Conservation (phyloP, 35 echinoderm and acorn worm genomes). For the Lytechinus variegatus region DNA sequence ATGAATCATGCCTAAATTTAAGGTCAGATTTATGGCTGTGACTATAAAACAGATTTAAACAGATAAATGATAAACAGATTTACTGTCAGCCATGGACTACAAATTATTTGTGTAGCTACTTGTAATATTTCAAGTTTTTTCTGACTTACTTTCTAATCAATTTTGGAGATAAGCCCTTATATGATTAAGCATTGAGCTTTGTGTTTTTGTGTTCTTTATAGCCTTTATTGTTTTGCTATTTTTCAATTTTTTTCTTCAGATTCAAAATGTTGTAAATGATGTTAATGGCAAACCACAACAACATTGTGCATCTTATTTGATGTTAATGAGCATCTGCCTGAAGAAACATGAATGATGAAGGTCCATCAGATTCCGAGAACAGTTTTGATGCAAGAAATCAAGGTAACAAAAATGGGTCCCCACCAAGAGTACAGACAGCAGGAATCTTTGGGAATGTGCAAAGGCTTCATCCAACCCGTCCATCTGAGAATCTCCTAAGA, state of each 20-base stretch:
- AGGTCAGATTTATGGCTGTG: too few species aligned
- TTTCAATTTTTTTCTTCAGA: not conserved
- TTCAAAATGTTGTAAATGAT: not conserved
- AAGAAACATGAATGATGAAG: constrained; percentile 17
- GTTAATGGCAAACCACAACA: not conserved
- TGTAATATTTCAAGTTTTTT: too few species aligned
- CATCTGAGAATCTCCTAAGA: not conserved
- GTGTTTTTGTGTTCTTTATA: too few species aligned
- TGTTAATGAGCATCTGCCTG: not conserved
- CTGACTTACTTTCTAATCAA: too few species aligned
- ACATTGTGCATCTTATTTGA: not conserved
- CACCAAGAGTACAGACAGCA: not conserved
- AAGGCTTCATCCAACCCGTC: not conserved
- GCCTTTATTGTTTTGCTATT: not conserved
- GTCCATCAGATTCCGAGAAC: constrained; percentile 17
- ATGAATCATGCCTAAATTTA: too few species aligned
- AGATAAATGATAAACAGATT: too few species aligned
- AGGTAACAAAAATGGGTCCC: not conserved
- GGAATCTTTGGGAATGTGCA: not conserved
- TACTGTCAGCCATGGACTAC: too few species aligned
- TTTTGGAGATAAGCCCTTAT: too few species aligned
- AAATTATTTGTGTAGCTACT: too few species aligned
- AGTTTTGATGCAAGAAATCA: not conserved
- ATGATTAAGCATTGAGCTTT: too few species aligned
- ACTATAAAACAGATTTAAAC: too few species aligned